Evolutionary conservation across 2,113 vertebrate species (phyloP), one percentile per base, ranked within the genome.

Genomic region (Mirza zaza): DNA sequence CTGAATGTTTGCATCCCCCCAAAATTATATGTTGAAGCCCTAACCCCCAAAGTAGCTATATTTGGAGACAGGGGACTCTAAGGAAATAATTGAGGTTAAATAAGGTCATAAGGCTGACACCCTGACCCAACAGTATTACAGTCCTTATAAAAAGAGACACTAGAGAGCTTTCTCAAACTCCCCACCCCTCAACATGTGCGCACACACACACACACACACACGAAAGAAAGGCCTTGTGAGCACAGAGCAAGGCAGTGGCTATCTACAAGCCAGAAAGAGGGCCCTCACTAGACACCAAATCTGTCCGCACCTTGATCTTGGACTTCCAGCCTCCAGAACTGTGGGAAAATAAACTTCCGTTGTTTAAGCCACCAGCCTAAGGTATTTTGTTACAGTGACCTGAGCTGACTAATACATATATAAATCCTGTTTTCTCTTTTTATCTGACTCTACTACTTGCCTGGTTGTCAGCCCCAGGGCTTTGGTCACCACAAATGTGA

Each of bases 81-180:
- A 73, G 13, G 34, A 91, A 63, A 34, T 59, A 96, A 93, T 65
- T 59, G 90, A 90, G 48, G 50, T 76, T 67, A 93, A 83, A 45
- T 25, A 25, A 67, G 12, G 61, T 52, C 42, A 50, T 48, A 75
- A 86, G 17, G 48, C 1, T 86, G 15, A 29, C 39, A 50, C 14
- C 42, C 52, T 95, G 52, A 73, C 45, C 70, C 23, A 50, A 61
- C 1, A 59, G n/a, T 29, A 75, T 70, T 81, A 87, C 61, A 39
- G 52, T 68, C 17, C 45, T 91, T 88, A 59, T 18, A 89, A 61
- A 15, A 96, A 93, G 36, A 48, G 34, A 91, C 20, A 52, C 55
- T 21, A 88, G 63, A 75, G 23, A 63, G 6, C 36, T 80, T 8
- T n/a, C 36, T 29, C 17, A 34, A 52, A 34, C 32, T 67, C 4